Evolutionary conservation across 2,113 vertebrate species (phyloP), one percentile per base, ranked within the genome.

Genomic region (Prietella phreatophila): DNA sequence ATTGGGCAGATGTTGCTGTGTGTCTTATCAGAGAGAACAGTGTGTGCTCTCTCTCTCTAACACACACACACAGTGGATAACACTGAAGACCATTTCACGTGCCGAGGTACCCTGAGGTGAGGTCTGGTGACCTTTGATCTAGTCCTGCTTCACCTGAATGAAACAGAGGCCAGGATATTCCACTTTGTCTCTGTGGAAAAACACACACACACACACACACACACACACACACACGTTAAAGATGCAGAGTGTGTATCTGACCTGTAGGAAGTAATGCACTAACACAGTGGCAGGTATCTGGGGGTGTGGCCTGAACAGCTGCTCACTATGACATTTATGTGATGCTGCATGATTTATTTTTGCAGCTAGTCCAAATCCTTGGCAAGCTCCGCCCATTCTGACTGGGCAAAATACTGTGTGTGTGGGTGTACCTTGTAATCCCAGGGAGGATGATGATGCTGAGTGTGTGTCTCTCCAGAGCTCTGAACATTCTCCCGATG

Each of bases 401-500:
- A 65, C 61, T 65, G 25, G 27, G 27, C 61, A 65, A 65, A 27
- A n/a, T n/a, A n/a, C n/a, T 36, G 36, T 36, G 36, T 36, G 36
- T 55, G 58, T 67, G 27, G 7, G 13, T 60, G 95, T 94, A 98
- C 97, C 96, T 96, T 65, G 84, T 92, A 50, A 76, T 60, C 84
- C 96, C 96, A 53, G 94, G 96, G 27, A 99, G 93, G 36, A 99
- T 89, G 15, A 97, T 89, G 4, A 97, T 10, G 0, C 97, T 98
- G 85, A 98, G 92, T 2, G 96, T 96, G 61, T 94, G 92, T 3
- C 86, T 91, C 47, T 94, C 93, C 82, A 99, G 94, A 11, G 92
- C 90, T 56, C 89, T 90, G 82, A 96, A 97, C 58, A 99, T 95
- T 88, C 95, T 97, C 83, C 89, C 90, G 86, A 98, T 92, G 8